Base-by-base conservation (phyloP, 2,113 vertebrate species). In the Bucco capensis region DNA sequence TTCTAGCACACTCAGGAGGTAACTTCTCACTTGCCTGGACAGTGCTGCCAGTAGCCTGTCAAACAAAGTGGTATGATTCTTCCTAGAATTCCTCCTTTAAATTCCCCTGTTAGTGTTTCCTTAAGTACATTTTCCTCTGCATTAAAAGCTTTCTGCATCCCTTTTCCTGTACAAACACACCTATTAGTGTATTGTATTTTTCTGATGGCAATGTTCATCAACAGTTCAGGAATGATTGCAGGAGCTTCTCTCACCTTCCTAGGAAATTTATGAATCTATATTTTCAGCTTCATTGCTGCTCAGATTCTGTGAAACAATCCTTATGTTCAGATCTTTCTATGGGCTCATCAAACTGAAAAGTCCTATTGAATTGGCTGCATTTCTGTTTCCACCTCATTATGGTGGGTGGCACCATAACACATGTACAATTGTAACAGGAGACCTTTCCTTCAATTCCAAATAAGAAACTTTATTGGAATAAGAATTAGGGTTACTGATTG, bases 301-400 rank as follows among this genome's bases (percentile, higher is more conserved):
- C 95, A 95, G 66, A 92, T 95, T 88, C 86, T 95, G 93, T 96
- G 96, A 96, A 96, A 93, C 89, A 96, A 95, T 96, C 92, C 93
- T 95, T 95, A 94, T 96, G 96, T 86, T 95, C 95, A 76, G 54
- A 69, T 74, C 93, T 95, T 96, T 81, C 95, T 77, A 31, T 0
- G 93, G 94, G 93, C 92, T 94, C 92, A 96, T 96, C 93, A 95
- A 91, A 62, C n/a, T 9, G 7, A 56, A n/a, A 37, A 88, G 30
- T 92, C 90, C 92, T 92, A 12, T 82, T 90, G 90, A 95, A 73
- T 93, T 95, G 95, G 90, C 92, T 86, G 88, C 90, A 21, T 82
- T 79, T 91, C 81, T 93, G 62, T 93, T 96, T 92, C 83, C 81
- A 93, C 74, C 92, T 93, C 89, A 19, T 93, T 95, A 51, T 74